A percentile compares a stretch with the other conserved stretches of the same genome.
phyloP scores from a whole-genome alignment of 2,113 vertebrate species.

The Mormoops blainvillei region DNA sequence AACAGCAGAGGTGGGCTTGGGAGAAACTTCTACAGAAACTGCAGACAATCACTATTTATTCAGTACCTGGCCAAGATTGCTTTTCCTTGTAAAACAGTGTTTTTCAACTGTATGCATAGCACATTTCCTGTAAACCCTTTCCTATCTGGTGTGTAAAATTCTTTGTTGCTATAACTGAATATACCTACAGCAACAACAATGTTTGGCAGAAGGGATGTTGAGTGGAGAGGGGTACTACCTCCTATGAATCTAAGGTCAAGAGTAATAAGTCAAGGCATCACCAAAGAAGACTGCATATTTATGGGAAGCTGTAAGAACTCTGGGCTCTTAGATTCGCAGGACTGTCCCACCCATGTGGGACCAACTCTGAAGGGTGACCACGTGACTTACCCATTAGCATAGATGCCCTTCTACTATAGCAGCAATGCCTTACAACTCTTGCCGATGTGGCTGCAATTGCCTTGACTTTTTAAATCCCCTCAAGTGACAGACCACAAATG shows the following conservation, averaged over 20 bases:
- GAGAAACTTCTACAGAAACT: neutral
- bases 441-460: neutral
- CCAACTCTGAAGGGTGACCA: neutral
- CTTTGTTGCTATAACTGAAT: neutral
- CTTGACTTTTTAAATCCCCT: neutral
- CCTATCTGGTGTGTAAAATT: neutral
- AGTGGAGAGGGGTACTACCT: neutral
- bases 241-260: neutral
- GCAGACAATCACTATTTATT: neutral
- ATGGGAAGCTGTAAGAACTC: neutral
- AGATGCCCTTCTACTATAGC: neutral
- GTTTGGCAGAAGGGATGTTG: neutral
- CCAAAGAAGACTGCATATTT: neutral
- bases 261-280: neutral
- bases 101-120: neutral
- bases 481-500: neutral
- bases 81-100: neutral
- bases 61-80: neutral
- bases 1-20: neutral
- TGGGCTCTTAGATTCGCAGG: neutral
- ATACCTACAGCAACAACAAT: neutral
- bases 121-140: neutral
- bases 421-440: neutral
- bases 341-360: neutral
- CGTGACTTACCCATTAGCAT: rapidly evolving